Conservation (phyloP, 2,888 invertebrate genomes). For the Meteorus cinctellus region DNA sequence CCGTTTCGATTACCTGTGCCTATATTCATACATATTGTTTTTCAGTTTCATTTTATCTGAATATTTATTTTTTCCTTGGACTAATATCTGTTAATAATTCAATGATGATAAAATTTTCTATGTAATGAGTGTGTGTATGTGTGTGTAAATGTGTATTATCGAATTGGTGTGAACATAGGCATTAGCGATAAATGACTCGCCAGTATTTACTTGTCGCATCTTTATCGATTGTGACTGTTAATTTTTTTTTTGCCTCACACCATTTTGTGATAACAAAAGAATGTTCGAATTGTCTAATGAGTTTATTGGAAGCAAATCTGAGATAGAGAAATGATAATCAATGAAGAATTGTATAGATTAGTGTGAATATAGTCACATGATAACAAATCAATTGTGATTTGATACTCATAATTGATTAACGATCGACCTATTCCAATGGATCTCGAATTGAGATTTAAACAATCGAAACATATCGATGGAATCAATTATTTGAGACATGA, state of each 20-base stretch:
- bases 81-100: background rate
- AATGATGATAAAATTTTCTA: background rate
- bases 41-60: background rate
- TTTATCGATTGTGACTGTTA: background rate
- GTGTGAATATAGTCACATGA: background rate
- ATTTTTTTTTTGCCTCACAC: too few relatives aligned
- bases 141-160: background rate
- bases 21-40: background rate
- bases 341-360: background rate
- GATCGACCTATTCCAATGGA: too few relatives aligned
- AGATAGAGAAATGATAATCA: too few relatives aligned
- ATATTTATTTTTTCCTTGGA: background rate
- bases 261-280: too few relatives aligned
- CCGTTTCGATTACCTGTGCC: background rate
- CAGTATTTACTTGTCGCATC: background rate
- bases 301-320: too few relatives aligned
- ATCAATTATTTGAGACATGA: too few relatives aligned
- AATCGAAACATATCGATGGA: too few relatives aligned
- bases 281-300: too few relatives aligned
- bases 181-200: background rate
- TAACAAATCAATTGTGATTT: too few relatives aligned
- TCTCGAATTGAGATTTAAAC: too few relatives aligned
- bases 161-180: background rate
- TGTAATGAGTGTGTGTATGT: background rate
- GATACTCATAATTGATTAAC: too few relatives aligned